These are phyloP conservation scores for Proisotoma minuta DNA, from an alignment of 2,888 invertebrate species.

Conservation along the genomic window DNA sequence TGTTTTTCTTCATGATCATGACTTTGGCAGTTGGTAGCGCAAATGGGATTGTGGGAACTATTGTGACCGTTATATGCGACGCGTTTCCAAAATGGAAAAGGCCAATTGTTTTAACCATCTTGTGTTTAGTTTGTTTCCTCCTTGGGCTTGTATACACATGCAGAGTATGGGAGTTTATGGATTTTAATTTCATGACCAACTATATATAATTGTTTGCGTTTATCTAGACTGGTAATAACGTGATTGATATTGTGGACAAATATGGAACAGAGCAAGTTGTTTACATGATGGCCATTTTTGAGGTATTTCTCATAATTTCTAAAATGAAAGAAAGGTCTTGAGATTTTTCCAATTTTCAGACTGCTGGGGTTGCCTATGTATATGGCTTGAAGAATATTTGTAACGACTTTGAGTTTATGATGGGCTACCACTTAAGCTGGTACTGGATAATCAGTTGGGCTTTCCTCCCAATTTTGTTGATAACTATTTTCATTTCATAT, in stretches of 20 bases:
- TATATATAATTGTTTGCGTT: not conserved
- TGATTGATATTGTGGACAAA: conserved; percentile 58
- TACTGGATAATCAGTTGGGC: not conserved
- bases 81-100: conserved; percentile 60
- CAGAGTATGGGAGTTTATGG: not conserved
- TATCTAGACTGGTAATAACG: conserved; percentile 60
- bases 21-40: conserved; percentile 72
- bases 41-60: conserved; percentile 61
- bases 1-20: conserved; percentile 79
- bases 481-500: not conserved
- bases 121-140: conserved; percentile 59
- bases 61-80: conserved; percentile 65
- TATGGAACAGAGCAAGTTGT: conserved; percentile 5
- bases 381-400: conserved; percentile 9
- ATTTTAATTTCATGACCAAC: not conserved
- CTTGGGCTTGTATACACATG: conserved; percentile 63
- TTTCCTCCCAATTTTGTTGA: not conserved
- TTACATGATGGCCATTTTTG: conserved; percentile 5
- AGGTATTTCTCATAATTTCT: not conserved
- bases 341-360: too few relatives aligned
- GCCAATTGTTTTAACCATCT: conserved; percentile 59
- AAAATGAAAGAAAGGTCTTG: too few relatives aligned
- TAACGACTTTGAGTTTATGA: conserved; percentile 13
- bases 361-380: not conserved
- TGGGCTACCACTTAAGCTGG: not conserved